phyloP scores from a whole-genome alignment of 2,797 vertebrate genomes.

The Hypotaenidia philippensis region DNA sequence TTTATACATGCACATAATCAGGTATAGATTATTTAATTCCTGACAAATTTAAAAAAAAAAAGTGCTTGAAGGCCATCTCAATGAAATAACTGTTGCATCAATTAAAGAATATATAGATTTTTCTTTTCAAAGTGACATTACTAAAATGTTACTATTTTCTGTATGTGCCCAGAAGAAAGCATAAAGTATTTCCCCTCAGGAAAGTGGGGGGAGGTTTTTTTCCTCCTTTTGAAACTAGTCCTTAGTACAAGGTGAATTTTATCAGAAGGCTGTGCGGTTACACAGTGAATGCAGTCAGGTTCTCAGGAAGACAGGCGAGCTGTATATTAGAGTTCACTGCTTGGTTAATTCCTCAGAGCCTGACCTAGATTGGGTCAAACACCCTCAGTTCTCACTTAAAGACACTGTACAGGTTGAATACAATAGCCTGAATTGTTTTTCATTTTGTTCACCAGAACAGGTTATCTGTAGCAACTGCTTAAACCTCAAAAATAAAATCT shows the following conservation, averaged over 20 bases:
- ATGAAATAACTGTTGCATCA: neutral
- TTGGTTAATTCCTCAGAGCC: slow-evolving; percentile 33
- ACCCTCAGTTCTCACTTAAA: neutral
- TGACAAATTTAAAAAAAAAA: neutral
- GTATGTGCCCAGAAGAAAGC: neutral
- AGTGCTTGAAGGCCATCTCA: neutral
- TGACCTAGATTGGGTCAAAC: neutral
- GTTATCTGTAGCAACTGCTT: neutral
- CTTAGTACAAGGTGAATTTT: slow-evolving; percentile 1
- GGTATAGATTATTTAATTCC: neutral
- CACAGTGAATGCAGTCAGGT: neutral
- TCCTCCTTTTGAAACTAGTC: neutral
- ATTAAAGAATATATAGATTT: neutral
- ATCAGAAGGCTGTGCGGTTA: neutral
- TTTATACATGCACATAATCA: neutral
- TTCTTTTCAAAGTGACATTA: neutral
- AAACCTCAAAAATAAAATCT: neutral
- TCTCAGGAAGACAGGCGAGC: neutral
- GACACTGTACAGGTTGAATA: neutral
- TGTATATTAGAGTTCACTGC: neutral
- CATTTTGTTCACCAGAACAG: neutral
- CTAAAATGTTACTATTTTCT: neutral
- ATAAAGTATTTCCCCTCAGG: neutral
- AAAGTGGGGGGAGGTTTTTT: neutral
- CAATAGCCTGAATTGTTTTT: neutral